A percentile compares a stretch with the other conserved stretches of the same genome.
These are phyloP conservation scores for Pomatostomus ruficeps DNA, from an alignment of 2,113 vertebrate species.

Conservation along the genomic window DNA sequence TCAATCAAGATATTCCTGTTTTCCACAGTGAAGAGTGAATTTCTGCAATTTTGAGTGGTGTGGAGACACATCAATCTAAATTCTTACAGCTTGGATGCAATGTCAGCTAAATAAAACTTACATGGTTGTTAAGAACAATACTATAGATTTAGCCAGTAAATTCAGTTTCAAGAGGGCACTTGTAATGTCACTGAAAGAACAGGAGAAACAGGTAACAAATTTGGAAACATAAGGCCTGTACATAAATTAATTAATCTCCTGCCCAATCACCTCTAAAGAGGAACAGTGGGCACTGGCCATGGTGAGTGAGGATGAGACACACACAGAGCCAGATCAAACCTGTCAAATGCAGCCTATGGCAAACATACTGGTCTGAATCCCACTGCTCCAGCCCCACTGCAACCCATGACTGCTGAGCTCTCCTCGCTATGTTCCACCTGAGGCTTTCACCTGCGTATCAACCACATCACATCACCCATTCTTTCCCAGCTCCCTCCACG, in stretches of 20 bases:
- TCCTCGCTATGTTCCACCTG: not conserved
- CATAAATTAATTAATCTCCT: not conserved
- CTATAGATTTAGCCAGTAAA: not conserved
- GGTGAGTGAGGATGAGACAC: not conserved
- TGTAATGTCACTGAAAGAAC: not conserved
- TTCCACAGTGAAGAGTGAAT: not conserved
- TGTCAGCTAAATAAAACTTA: not conserved
- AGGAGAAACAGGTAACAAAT: not conserved
- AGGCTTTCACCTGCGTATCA: not conserved
- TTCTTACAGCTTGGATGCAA: not conserved
- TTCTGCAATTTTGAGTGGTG: not conserved
- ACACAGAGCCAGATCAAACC: not conserved
- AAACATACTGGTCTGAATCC: not conserved
- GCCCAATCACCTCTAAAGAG: not conserved
- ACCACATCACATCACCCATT: not conserved
- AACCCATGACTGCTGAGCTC: not conserved
- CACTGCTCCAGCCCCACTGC: not conserved
- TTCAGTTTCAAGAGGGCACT: not conserved
- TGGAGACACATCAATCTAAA: not conserved
- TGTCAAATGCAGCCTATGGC: not conserved
- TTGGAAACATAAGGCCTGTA: not conserved
- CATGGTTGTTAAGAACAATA: not conserved
- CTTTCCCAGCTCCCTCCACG: fast-evolving
- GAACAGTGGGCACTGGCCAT: fast-evolving
- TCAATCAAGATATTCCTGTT: not conserved